Base-by-base conservation (phyloP, 2,888 invertebrate species). In the Cerastoderma edule region DNA sequence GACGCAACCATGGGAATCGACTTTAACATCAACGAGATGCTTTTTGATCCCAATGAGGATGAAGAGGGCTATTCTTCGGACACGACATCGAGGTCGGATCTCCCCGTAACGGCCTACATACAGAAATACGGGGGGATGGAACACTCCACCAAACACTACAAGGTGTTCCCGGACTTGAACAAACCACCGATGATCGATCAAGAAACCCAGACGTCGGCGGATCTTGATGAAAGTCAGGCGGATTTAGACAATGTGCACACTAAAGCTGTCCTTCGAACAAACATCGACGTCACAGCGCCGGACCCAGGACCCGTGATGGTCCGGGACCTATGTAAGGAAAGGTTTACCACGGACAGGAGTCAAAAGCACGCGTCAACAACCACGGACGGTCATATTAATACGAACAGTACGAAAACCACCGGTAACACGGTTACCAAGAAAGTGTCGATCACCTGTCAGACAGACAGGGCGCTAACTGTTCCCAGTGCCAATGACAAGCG, bases 11-110 rank as follows among this genome's bases (percentile, higher is more conserved):
- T 44, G 5, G 70, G 67, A 33, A 35, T 53, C 19, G 57, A 66
- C 44, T 66, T 57, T 44, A 39, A 67, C 10, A 60, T 53, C 35
- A 75, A 67, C 35, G 72, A 75, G 22, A 54, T 60, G 24, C 56
- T 70, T 1, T 39, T 60, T 60, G 60, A 60, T 27, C 60, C 35
- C 35, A 13, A 65, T 8, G 70, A 72, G 16, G 68, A 75, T 30
- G 73, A 70, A 22, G 77, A 79, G 8, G 78, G 70, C 3, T 73
- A 72, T 33, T 50, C 56, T n/a, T 74, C 78, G 8, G 79, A 79
- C 28, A 75, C 75, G 16, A 72, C 78, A 16, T 70, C 75, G 10
- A 72, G 56, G 5, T 69, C 71, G 16, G 74, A 77, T 35, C n/a
- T 74, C 4, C 66, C 81, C 0, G 53, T 69, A 35, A 33, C 72